phyloP scores from a whole-genome alignment of 53 echinoderm and acorn worm genomes.

The Henricia sp. region DNA sequence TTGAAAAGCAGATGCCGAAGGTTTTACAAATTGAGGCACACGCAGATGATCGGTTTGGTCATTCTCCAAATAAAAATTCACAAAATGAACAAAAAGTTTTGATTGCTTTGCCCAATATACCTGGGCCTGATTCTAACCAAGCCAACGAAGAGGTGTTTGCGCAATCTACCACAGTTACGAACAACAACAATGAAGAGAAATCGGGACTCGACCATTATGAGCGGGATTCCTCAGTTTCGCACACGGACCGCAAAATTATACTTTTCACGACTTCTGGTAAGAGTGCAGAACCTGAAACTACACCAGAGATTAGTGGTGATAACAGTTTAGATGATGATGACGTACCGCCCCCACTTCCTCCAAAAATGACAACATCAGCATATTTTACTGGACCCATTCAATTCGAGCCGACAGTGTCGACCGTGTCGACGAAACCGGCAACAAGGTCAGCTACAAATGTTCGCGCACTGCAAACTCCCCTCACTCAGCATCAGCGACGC shows the following conservation, averaged over 20 bases:
- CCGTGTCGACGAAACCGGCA: conserved; percentile 2
- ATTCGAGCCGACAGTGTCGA: background rate
- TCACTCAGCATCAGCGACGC: conserved; percentile 60
- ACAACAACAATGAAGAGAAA: no score
- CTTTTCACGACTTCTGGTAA: conserved; percentile 47
- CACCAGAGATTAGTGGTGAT: conserved; percentile 40
- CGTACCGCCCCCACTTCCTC: background rate
- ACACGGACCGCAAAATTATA: no score
- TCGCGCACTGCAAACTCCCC: conserved; percentile 65
- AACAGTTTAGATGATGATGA: conserved; percentile 15
- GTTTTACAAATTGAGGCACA: background rate
- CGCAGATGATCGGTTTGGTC: no score
- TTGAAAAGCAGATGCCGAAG: background rate
- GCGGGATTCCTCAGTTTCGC: no score
- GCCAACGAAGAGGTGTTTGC: no score
- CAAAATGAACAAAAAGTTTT: no score
- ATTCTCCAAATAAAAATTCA: no score
- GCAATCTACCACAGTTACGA: no score
- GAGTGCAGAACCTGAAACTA: conserved; percentile 58
- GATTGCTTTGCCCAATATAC: no score
- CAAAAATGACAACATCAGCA: conserved; percentile 46
- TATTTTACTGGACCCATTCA: conserved; percentile 26
- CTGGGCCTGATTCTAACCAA: no score
- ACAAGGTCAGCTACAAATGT: conserved; percentile 72
- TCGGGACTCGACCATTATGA: no score